Percentiles rank a stretch among this genome's conserved stretches.
Evolutionary conservation across 2,113 vertebrate genomes (phyloP).

Genomic region (Lipophrys pholis): DNA sequence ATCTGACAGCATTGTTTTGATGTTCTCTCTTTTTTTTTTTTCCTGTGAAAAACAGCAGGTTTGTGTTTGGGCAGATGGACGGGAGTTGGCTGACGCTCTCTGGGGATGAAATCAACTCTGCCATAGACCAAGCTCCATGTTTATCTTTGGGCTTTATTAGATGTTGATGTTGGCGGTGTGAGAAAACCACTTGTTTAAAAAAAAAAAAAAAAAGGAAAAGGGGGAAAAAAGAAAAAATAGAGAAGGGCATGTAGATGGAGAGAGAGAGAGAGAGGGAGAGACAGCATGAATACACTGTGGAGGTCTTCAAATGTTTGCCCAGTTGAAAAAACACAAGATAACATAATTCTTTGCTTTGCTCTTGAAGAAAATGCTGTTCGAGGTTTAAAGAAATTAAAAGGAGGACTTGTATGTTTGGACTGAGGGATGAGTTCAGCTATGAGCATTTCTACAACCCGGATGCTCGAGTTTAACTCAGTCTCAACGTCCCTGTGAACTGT

Average conservation of each 20-base stretch:
- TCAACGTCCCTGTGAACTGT: background rate
- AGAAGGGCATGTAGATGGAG: constrained; percentile 70
- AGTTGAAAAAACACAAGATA: constrained; percentile 25
- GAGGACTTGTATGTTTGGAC: constrained; percentile 1
- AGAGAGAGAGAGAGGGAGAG: constrained; percentile 40
- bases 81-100: constrained; percentile 80
- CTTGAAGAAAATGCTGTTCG: background rate
- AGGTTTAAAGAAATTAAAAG: background rate
- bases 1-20: constrained; percentile 68
- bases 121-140: constrained; percentile 79
- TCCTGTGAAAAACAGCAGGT: constrained; percentile 77
- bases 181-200: constrained; percentile 83
- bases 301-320: constrained; percentile 37
- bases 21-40: constrained; percentile 44
- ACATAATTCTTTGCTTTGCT: background rate
- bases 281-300: constrained; percentile 5
- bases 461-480: background rate
- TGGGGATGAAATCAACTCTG: constrained; percentile 83
- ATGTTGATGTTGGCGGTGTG: constrained; percentile 84
- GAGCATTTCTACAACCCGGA: too few species aligned
- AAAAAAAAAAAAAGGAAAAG: constrained; percentile 75
- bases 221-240: constrained; percentile 33
- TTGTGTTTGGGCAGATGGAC: constrained; percentile 84
- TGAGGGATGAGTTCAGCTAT: background rate
- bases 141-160: constrained; percentile 85